Evolutionary conservation across 2,888 invertebrate species (phyloP).

Genomic region (Xylophagus ater): DNA sequence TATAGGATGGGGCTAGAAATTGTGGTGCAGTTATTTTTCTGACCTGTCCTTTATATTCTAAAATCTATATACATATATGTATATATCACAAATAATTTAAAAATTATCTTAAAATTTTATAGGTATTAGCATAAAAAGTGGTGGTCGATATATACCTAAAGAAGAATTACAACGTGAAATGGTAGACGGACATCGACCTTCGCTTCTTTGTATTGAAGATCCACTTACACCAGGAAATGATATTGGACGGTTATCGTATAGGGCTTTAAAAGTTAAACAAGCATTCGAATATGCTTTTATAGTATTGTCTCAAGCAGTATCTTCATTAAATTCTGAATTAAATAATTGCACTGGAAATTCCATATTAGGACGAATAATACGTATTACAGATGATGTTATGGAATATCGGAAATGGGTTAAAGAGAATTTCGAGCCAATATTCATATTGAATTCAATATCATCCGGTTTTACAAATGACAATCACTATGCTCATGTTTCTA

Average conservation of each 20-base stretch:
- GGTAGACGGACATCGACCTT: slow-evolving; percentile 88
- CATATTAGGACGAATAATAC: slow-evolving; percentile 81
- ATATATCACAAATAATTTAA: too few species aligned
- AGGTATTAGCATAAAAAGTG: slow-evolving; percentile 78
- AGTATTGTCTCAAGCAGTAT: slow-evolving; percentile 66
- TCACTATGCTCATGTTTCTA: slow-evolving; percentile 19
- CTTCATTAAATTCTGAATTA: slow-evolving; percentile 42
- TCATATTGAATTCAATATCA: too few species aligned
- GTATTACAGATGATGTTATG: slow-evolving; percentile 86
- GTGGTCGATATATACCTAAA: slow-evolving; percentile 88
- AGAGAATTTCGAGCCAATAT: slow-evolving; percentile 35
- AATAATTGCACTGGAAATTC: slow-evolving; percentile 47
- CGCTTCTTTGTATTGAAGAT: slow-evolving; percentile 94
- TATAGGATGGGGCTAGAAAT: too few species aligned
- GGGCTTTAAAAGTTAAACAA: slow-evolving; percentile 58
- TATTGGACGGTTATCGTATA: slow-evolving; percentile 95
- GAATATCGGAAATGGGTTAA: slow-evolving; percentile 45
- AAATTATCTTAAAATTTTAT: too few species aligned
- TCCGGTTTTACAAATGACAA: too few species aligned
- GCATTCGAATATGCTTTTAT: slow-evolving; percentile 96
- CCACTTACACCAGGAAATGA: slow-evolving; percentile 93
- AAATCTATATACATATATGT: too few species aligned
- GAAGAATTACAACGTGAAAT: slow-evolving; percentile 87
- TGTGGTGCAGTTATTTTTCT: too few species aligned
- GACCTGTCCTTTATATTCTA: too few species aligned